Evolutionary conservation across 2,797 vertebrate genomes (phyloP), one percentile per base, ranked within the genome.

Genomic region (Decapterus maruadsi): DNA sequence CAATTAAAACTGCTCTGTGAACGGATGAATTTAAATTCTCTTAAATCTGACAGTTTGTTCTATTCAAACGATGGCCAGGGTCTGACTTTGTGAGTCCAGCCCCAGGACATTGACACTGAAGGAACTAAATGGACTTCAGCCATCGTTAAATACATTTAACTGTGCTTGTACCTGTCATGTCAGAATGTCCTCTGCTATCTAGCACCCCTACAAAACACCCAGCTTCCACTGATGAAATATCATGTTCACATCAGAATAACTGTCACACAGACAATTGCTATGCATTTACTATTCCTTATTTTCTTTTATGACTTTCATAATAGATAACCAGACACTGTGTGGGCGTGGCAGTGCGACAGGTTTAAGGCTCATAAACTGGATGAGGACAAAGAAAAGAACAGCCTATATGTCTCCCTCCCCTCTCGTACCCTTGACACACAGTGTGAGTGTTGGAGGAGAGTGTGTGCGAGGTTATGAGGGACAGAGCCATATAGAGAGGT

Each of bases 401-500:
- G 19, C 43, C 19, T 17, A 6, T 31, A 36, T 54, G 75, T 11
- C 43, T 73, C 5, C 38, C 57, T 56, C 29, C 26, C 53, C 54
- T 34, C 26, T 63, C 55, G 34, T 63, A 60, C 76, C 65, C 59
- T 72, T 80, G 67, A 73, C 75, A 74, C 56, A 75, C 64, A 34
- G 50, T 19, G 9, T 69, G 67, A 54, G 78, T 57, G 43, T 57
- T 51, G 50, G 42, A 43, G 36, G 50, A 40, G 63, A 63, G 62
- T 80, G 65, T 75, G 66, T 26, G 26, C 58, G 63, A 22, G 63
- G 53, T 76, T 85, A 66, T 71, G 16, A 84, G 73, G 67, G 65
- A 75, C 59, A 75, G 77, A 82, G 67, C 20, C 19, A 61, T 64
- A 74, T 31, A 81, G 70, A 11, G 63, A 86, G 54, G 59, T 69